Conservation (phyloP, 2,888 invertebrate species). For the Prostheceraeus crozeri region DNA sequence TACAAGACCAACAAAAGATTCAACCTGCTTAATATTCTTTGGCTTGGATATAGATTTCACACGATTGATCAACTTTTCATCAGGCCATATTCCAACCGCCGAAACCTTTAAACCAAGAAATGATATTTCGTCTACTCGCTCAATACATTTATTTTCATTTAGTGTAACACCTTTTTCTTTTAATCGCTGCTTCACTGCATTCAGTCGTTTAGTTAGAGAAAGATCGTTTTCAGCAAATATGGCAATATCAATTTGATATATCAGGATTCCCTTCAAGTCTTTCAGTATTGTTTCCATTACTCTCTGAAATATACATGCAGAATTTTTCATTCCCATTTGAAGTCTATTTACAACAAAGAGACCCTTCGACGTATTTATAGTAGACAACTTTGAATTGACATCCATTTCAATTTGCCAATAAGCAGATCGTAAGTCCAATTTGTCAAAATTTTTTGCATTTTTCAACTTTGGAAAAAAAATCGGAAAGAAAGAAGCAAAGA, state of each 20-base stretch:
- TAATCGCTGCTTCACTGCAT: constrained; percentile 34
- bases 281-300: constrained; percentile 27
- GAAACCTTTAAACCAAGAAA: constrained; percentile 29
- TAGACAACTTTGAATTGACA: too few relatives aligned
- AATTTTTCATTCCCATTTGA: too few relatives aligned
- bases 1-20: constrained; percentile 26
- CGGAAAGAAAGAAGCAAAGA: too few relatives aligned
- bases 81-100: constrained; percentile 12
- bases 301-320: constrained; percentile 34
- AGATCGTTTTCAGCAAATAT: constrained; percentile 29
- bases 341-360: too few relatives aligned
- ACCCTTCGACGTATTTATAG: too few relatives aligned
- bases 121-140: constrained; percentile 7
- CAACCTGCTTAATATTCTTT: constrained; percentile 32
- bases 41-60: constrained; percentile 24
- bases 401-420: too few relatives aligned
- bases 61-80: constrained; percentile 26
- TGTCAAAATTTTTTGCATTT: too few relatives aligned
- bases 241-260: constrained; percentile 34
- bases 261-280: constrained; percentile 34
- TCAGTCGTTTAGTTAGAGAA: constrained; percentile 15
- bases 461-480: too few relatives aligned
- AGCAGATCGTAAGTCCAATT: too few relatives aligned
- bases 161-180: constrained; percentile 26
- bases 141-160: constrained; percentile 36